Evolutionary conservation across 2,797 vertebrate species (phyloP), one percentile per base, ranked within the genome.

Genomic region (Delichon dasypus): DNA sequence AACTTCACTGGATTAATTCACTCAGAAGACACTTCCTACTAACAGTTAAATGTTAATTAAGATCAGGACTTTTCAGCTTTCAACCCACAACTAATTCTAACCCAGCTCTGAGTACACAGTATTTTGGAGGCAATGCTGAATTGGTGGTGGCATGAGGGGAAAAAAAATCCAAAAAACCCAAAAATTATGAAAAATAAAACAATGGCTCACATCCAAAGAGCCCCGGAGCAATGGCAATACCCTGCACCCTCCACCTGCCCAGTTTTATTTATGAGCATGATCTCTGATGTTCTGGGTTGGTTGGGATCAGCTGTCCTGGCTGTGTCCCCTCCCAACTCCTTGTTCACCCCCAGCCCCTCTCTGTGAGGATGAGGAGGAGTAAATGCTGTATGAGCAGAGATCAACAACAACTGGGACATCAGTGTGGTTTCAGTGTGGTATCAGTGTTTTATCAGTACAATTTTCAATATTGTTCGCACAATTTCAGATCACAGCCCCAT

Each of bases 171-270:
- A 48, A 27, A 13, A 20, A 44, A 76, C 72, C 9, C 5, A 58
- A 62, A 8, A 62, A 8, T 8, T 21, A 61, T 51, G 5, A 8
- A n/a, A 51, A 76, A 57, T 6, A n/a, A 45, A 64, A 30, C 36
- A 38, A 38, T 38, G 36, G 36, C 6, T 77, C 15, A 10, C 30
- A 4, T 29, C 9, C 19, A 6, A 54, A 8, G 17, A n/a, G 27
- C 7, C 26, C 11, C 44, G 58, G 34, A 40, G 36, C 3, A 11
- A 21, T 0, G 5, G 17, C 23, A 64, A 19, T 5, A 9, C 20
- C 22, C 6, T 44, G 5, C 29, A 71, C 7, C 5, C 6, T 32
- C 27, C 9, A 3, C 3, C 2, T 3, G 11, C 5, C 27, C 21
- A 50, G 36, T 27, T 60, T 55, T 34, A 16, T 8, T 65, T 16